These are phyloP conservation scores for Alexandromys fortis DNA, from an alignment of 2,113 vertebrate genomes.

Conservation along the genomic window DNA sequence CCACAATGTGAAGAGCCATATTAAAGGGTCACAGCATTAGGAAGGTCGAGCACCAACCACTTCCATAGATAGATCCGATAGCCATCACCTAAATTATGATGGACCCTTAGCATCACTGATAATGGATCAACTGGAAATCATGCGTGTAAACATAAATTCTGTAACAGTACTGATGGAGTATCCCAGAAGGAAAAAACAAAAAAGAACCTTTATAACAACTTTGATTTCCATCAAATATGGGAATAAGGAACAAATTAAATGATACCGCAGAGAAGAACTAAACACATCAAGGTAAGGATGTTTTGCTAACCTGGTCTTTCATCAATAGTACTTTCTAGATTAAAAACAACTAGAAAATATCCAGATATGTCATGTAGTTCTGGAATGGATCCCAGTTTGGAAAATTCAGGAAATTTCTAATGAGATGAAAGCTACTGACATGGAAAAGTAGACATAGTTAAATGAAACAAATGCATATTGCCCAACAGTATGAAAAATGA, in stretches of 20 bases:
- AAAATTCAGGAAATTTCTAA: slow-evolving; percentile 33
- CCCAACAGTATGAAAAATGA: neutral
- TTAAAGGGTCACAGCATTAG: neutral
- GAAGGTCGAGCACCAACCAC: neutral
- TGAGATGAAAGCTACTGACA: slow-evolving; percentile 8
- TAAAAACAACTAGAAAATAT: neutral
- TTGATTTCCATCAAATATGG: slow-evolving; percentile 25
- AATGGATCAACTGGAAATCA: neutral
- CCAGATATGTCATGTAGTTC: neutral
- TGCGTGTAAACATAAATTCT: neutral
- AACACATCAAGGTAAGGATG: neutral
- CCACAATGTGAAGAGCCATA: neutral
- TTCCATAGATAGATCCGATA: neutral
- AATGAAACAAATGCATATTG: slow-evolving; percentile 39
- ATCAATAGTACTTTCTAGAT: slow-evolving; percentile 20
- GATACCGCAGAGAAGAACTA: slow-evolving; percentile 7
- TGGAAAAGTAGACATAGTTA: slow-evolving; percentile 7
- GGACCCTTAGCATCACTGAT: neutral
- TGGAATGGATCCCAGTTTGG: neutral
- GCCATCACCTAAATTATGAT: neutral
- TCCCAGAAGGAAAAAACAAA: neutral
- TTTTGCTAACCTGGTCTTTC: neutral
- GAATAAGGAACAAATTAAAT: neutral
- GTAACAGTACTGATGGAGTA: neutral
- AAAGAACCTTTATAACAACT: slow-evolving; percentile 17